Evolutionary conservation across 2,888 invertebrate species (phyloP).

Genomic region (Oxycera nigricornis): DNA sequence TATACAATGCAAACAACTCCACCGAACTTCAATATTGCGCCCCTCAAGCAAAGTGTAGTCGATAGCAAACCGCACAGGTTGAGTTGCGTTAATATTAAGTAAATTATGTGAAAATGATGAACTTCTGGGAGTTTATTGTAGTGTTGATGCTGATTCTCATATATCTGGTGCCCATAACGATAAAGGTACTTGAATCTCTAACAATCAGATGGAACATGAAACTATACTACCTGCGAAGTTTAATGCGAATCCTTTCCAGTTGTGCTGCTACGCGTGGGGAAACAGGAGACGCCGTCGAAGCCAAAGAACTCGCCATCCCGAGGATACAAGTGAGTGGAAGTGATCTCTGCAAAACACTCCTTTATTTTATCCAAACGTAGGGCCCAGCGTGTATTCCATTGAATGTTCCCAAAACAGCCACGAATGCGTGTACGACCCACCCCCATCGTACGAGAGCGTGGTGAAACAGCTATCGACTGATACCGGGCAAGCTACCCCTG

Average conservation of each 20-base stretch:
- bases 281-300: background rate
- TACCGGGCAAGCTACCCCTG: too few species aligned
- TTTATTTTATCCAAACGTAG: background rate
- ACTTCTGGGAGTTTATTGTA: background rate
- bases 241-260: background rate
- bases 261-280: background rate
- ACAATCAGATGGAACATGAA: too few species aligned
- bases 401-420: background rate
- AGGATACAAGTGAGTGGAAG: background rate
- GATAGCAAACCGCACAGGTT: background rate
- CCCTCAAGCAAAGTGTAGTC: background rate
- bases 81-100: background rate
- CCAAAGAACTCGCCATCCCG: background rate
- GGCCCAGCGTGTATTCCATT: background rate
- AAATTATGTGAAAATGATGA: background rate
- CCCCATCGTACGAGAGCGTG: background rate
- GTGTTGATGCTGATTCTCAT: background rate
- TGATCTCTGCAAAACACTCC: background rate
- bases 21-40: background rate
- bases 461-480: background rate
- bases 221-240: background rate
- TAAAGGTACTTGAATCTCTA: background rate
- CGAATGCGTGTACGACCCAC: background rate
- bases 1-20: too few species aligned
- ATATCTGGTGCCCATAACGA: background rate